These are phyloP conservation scores for Podarcis muralis DNA, from an alignment of 2,113 vertebrate species.

Conservation along the genomic window DNA sequence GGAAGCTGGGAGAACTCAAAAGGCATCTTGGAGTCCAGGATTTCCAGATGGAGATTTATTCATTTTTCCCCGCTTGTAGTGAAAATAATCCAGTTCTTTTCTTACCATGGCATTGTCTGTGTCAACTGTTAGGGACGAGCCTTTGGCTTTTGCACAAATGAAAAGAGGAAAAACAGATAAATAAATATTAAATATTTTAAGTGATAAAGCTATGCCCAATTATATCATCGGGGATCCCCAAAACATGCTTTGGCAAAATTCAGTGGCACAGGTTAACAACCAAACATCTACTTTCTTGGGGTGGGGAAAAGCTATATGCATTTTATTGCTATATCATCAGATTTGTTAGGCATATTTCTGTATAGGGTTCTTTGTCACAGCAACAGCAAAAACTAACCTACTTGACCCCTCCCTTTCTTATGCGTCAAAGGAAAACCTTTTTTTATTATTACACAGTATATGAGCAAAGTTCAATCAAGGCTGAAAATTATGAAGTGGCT, in stretches of 20 bases:
- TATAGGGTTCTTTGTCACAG: neutral
- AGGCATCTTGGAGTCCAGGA: conserved; percentile 93
- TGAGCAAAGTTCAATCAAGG: neutral
- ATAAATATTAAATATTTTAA: neutral
- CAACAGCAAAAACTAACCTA: neutral
- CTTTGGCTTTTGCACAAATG: conserved; percentile 87
- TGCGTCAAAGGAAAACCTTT: neutral
- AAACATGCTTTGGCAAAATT: neutral
- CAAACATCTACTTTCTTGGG: conserved; percentile 25
- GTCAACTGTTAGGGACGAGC: conserved; percentile 90
- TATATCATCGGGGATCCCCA: neutral
- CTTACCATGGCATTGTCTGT: conserved; percentile 74
- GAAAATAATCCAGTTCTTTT: conserved; percentile 78
- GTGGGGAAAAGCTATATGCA: conserved; percentile 36
- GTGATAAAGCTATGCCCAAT: neutral
- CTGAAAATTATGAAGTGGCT: neutral
- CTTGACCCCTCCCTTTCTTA: neutral
- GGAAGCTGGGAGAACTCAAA: conserved; percentile 91
- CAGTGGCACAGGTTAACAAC: rapidly evolving
- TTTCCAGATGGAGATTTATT: conserved; percentile 79
- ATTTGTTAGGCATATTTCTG: conserved; percentile 2
- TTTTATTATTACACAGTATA: neutral
- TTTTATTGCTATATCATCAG: conserved; percentile 44
- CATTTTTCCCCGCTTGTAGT: conserved; percentile 70
- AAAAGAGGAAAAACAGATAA: conserved; percentile 47